These are phyloP conservation scores for Steatocranus sp. DNA, from an alignment of 2,797 vertebrate genomes.

Conservation along the genomic window DNA sequence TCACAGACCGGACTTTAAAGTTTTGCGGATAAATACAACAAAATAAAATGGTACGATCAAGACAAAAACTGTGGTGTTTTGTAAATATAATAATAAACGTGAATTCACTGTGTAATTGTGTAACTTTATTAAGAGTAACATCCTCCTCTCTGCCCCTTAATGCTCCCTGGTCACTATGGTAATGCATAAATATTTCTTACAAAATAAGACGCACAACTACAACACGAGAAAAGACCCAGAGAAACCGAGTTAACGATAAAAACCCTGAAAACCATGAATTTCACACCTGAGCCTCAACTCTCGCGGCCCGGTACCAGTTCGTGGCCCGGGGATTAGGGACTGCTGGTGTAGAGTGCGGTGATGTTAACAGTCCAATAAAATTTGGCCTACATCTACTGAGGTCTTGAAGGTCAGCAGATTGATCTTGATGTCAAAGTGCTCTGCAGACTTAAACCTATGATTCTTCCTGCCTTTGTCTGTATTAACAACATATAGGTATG, in stretches of 20 bases:
- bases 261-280: neutral
- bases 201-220: neutral
- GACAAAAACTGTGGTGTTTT: neutral
- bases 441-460: neutral
- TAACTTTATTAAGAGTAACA: neutral
- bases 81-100: neutral
- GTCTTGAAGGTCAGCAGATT: neutral
- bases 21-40: rapidly evolving
- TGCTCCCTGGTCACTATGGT: neutral
- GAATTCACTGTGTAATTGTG: neutral
- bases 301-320: rapidly evolving
- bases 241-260: rapidly evolving
- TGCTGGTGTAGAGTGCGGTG: neutral
- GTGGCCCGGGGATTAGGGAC: neutral
- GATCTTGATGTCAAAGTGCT: neutral
- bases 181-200: neutral
- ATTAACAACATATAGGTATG: neutral
- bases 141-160: neutral
- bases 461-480: neutral
- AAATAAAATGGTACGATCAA: neutral
- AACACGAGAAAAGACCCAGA: neutral
- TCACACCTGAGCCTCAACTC: neutral
- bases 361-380: neutral
- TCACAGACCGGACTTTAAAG: neutral
- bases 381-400: neutral